Base-by-base conservation (phyloP, 2,797 vertebrate genomes). In the Poeciliopsis infans region DNA sequence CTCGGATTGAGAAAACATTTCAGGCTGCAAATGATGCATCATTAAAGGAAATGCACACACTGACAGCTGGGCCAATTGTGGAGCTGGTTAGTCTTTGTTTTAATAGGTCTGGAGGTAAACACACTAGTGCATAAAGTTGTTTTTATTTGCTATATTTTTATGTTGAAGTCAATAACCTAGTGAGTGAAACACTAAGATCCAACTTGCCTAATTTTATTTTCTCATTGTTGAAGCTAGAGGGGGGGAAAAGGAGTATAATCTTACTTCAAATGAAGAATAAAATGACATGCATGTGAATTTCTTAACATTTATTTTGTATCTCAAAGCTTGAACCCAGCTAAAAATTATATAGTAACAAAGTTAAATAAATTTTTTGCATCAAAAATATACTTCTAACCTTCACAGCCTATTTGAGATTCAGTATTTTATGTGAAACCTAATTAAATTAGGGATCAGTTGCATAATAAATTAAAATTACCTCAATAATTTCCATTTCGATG, bases 41-140 rank as follows among this genome's bases (percentile, higher is more conserved):
- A 78, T 81, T 74, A 80, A 84, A 84, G 78, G 81, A 87, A 92
- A 92, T 72, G 84, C 80, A 85, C 76, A 77, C 87, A 70, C 46
- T 85, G 82, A 87, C 90, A 91, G 82, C 80, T 86, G 86, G 71
- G 78, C 36, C 46, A 15, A 78, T 74, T 59, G 69, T 45, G 15
- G 39, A 83, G 74, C 85, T 78, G 57, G 11, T 71, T 77, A 78
- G 15, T 68, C 69, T 86, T 68, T 45, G 23, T 43, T 45, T 41
- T n/a, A 41, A 51, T 5, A 41, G 31, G 13, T 39, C 31, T 47
- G 43, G 47, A 55, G 46, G 3, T 31, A 45, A 43, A 3, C 15
- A 15, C 57, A 55, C 33, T 74, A 10, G 5, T 41, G 15, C 13
- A n/a, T 41, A n/a, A 55, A 55, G 53, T 25, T 74, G 25, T 20